phyloP scores from a whole-genome alignment of 2,888 invertebrate species.

The Melangyna quadrimaculata region DNA sequence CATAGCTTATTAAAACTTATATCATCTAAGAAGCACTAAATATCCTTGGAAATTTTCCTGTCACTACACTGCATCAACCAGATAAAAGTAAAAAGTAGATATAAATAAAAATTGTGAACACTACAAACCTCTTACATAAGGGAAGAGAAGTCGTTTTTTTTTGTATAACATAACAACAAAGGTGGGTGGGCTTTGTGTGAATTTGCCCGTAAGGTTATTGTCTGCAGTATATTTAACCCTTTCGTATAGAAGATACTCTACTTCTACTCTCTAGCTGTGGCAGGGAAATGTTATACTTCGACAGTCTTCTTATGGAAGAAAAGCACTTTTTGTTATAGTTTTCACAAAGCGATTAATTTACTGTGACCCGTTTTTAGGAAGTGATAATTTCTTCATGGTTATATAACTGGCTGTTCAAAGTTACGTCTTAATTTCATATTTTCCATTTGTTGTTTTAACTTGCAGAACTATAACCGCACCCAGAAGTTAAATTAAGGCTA shows the following conservation, averaged over 20 bases:
- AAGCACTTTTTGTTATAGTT: slow-evolving; percentile 57
- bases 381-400: slow-evolving; percentile 47
- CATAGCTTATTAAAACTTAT: slow-evolving; percentile 70
- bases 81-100: neutral
- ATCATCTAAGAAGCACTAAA: slow-evolving; percentile 66
- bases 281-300: neutral
- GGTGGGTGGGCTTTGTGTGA: slow-evolving; percentile 45
- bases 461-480: neutral
- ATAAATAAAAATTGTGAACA: slow-evolving; percentile 17
- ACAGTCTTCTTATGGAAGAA: slow-evolving; percentile 11
- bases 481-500: neutral
- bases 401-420: slow-evolving; percentile 11
- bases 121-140: slow-evolving; percentile 49
- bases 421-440: neutral
- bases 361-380: slow-evolving; percentile 42
- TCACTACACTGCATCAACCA: slow-evolving; percentile 51
- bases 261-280: too few relatives aligned
- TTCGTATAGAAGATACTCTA: neutral
- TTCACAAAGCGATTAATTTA: slow-evolving; percentile 58
- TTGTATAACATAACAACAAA: slow-evolving; percentile 20
- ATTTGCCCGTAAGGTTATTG: slow-evolving; percentile 57
- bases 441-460: neutral
- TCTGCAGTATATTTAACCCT: slow-evolving; percentile 38
- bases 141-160: neutral
- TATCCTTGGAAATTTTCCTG: slow-evolving; percentile 49